Evolutionary conservation across 2,888 invertebrate species (phyloP).

Genomic region (Terebella lapidaria): DNA sequence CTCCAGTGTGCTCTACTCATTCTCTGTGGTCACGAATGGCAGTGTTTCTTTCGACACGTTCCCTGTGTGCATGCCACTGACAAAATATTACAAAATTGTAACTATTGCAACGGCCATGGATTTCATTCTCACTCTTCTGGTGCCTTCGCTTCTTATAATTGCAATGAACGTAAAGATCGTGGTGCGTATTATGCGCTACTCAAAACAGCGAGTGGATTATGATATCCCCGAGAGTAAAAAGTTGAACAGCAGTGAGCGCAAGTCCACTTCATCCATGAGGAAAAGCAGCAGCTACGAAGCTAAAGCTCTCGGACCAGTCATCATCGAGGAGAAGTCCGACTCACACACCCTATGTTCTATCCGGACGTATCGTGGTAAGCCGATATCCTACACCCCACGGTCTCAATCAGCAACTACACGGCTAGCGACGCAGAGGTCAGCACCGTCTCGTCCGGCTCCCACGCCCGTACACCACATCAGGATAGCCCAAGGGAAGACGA

Average conservation of each 20-base stretch:
- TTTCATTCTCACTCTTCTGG: slow-evolving; percentile 7
- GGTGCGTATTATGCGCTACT: slow-evolving; percentile 5
- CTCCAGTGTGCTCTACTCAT: slow-evolving; percentile 9
- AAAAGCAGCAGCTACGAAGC: background rate
- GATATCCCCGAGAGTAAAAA: background rate
- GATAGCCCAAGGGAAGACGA: slow-evolving; percentile 3
- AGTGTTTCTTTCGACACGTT: background rate
- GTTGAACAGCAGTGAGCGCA: background rate
- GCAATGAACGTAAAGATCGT: slow-evolving; percentile 14
- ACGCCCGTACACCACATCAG: background rate
- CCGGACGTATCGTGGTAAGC: background rate
- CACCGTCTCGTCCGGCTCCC: background rate
- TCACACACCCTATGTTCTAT: background rate
- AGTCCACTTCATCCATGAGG: background rate
- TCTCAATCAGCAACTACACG: background rate
- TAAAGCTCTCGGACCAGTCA: too few species aligned
- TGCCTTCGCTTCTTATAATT: slow-evolving; percentile 12
- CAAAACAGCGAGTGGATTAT: background rate
- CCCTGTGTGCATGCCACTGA: slow-evolving; percentile 11
- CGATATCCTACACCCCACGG: background rate
- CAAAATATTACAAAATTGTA: slow-evolving; percentile 8
- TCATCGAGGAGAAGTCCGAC: background rate
- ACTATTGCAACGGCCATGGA: slow-evolving; percentile 7
- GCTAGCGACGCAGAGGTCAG: background rate
- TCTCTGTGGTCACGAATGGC: slow-evolving; percentile 10